These are phyloP conservation scores for Goniozus legneri DNA, from an alignment of 1,140 invertebrate species.

Conservation along the genomic window DNA sequence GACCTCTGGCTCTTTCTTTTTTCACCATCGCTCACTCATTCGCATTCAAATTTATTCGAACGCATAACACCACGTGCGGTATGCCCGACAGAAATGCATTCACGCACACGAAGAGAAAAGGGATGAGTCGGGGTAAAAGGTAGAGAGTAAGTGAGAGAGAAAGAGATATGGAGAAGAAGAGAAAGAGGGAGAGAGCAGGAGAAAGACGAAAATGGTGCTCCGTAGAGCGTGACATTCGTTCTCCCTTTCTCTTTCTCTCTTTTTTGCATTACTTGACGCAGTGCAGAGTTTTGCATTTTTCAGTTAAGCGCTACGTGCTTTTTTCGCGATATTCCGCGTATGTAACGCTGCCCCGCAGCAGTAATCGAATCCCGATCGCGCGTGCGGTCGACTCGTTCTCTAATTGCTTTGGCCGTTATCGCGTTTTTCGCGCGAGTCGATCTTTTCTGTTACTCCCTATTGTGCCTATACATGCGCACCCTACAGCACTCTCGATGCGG, in stretches of 20 bases:
- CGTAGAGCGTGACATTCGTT: constrained; percentile 27
- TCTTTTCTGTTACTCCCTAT: background rate
- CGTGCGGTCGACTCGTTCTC: too few species aligned
- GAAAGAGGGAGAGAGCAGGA: background rate
- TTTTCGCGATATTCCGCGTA: background rate
- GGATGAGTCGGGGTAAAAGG: too few species aligned
- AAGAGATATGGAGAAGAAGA: background rate
- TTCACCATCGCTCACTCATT: constrained; percentile 20
- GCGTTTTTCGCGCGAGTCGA: background rate
- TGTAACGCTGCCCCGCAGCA: background rate
- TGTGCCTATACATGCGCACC: too few species aligned
- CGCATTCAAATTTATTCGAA: constrained; percentile 35
- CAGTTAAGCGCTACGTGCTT: constrained; percentile 5
- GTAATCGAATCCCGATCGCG: too few species aligned
- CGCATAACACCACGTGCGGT: constrained; percentile 24
- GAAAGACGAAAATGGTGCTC: constrained; percentile 13
- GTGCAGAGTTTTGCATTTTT: constrained; percentile 25
- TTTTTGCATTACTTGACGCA: constrained; percentile 28
- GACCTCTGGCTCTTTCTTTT: constrained; percentile 8
- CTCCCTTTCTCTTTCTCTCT: constrained; percentile 21
- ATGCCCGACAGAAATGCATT: constrained; percentile 28
- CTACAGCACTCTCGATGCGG: too few species aligned
- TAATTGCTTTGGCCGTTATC: too few species aligned
- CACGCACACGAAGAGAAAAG: constrained; percentile 10
- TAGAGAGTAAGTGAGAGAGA: too few species aligned